Conservation (phyloP, 2,888 invertebrate species). For the Oeneis ivallda region DNA sequence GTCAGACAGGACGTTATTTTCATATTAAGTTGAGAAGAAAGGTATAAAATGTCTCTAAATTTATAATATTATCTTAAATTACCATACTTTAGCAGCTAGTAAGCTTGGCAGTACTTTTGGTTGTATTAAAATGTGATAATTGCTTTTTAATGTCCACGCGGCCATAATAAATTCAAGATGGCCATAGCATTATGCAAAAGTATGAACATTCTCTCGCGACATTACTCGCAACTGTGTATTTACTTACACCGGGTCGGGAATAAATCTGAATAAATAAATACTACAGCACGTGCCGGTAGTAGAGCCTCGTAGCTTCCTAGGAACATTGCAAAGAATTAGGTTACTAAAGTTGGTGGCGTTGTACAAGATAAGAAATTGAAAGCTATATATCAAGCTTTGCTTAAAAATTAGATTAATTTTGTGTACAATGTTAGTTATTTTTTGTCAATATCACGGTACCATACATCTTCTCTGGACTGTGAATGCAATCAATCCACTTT, state of each 20-base stretch:
- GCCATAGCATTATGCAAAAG: slow-evolving; percentile 43
- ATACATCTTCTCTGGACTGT: no score
- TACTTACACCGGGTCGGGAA: slow-evolving; percentile 47
- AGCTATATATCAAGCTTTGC: neutral
- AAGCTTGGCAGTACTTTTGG: slow-evolving; percentile 14
- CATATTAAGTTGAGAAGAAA: no score
- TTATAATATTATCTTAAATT: slow-evolving; percentile 6
- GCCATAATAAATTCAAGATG: slow-evolving; percentile 38
- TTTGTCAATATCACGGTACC: no score
- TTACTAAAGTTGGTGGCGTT: slow-evolving; percentile 25
- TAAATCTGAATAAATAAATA: slow-evolving; percentile 72
- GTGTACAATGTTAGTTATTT: no score
- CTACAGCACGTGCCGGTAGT: slow-evolving; percentile 64
- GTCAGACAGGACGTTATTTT: no score
- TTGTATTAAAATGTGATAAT: slow-evolving; percentile 34
- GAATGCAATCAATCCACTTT: no score
- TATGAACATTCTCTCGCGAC: slow-evolving; percentile 57
- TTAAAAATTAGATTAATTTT: neutral
- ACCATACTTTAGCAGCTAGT: slow-evolving; percentile 11
- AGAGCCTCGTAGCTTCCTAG: slow-evolving; percentile 60
- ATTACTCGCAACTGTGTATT: slow-evolving; percentile 64
- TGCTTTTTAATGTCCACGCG: slow-evolving; percentile 38
- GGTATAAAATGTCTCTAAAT: neutral
- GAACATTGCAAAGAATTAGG: slow-evolving; percentile 47
- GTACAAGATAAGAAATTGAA: slow-evolving; percentile 1